phyloP scores from a whole-genome alignment of 2,113 vertebrate species.

The Chlorodrepanis virens region DNA sequence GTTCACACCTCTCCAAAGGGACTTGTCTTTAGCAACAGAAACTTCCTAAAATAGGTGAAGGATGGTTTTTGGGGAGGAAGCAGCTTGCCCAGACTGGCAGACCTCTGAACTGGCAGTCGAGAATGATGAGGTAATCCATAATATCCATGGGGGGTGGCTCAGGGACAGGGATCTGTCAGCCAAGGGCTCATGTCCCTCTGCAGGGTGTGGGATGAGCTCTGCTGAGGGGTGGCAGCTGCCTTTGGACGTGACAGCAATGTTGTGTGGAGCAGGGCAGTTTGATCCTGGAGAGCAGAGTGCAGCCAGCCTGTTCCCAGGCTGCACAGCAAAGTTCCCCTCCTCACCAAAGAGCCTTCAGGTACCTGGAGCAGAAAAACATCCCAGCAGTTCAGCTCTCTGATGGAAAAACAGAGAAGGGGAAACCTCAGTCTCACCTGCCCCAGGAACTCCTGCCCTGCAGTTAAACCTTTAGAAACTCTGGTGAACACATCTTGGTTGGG shows the following conservation, averaged over 20 bases:
- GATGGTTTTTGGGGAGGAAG: not conserved
- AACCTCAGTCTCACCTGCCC: not conserved
- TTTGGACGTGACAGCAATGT: accelerated
- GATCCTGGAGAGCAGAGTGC: not conserved
- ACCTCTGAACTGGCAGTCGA: not conserved
- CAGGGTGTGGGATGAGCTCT: not conserved
- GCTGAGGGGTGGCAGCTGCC: not conserved
- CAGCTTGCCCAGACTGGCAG: not conserved
- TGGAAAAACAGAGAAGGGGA: not conserved
- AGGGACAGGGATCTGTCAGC: not conserved
- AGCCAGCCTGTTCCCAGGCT: not conserved
- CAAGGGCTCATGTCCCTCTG: not conserved
- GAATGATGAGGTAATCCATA: not conserved
- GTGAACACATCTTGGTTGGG: not conserved
- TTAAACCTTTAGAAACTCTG: not conserved
- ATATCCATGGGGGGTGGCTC: not conserved
- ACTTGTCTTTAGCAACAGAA: not conserved
- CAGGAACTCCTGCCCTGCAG: not conserved
- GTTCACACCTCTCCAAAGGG: not conserved
- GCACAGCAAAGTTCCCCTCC: not conserved
- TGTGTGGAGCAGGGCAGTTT: not conserved
- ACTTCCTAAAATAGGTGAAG: not conserved
- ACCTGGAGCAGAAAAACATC: not conserved
- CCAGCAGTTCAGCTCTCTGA: not conserved
- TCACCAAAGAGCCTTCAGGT: not conserved